Base-by-base conservation (phyloP, 2,888 invertebrate species). In the Plagodis pulveraria region DNA sequence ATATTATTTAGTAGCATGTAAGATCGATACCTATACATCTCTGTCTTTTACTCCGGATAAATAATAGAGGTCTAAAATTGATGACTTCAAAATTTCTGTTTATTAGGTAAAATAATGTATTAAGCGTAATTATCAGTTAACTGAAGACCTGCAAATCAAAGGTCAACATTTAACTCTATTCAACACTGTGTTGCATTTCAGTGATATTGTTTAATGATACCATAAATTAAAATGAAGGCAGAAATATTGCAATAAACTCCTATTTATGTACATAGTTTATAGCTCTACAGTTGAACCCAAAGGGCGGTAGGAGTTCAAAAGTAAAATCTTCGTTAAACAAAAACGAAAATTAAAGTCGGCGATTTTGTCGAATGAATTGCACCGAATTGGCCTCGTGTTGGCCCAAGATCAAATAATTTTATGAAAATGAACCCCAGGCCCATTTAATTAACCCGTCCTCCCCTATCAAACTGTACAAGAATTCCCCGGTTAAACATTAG, bases 371-470 rank as follows among this genome's bases (percentile, higher is more conserved):
- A 82, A 84, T 80, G 86, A 85, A 86, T 86, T 74, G 84, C 78
- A 70, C 74, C 72, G 79, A 83, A 83, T 86, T 79, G 80, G 81
- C 72, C 78, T 81, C 74, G 78, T 76, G 81, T 81, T 80, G 81
- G 80, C 74, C 80, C 72, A 81, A 86, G 84, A 88, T 89, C 90
- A 88, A 91, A 91, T 90, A 89, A 91, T 91, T 91, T 86, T 86
- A 87, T 83, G 87, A 89, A 91, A 92, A 89, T 89, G 84, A 87
- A 89, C 84, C 86, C 86, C 73, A 76, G 76, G 83, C 81, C 84
- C 87, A 88, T 91, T 92, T 90, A 91, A 91, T 92, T 91, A 91
- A 90, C 90, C 86, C 86, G 66, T 83, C 82, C 85, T 84, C 86
- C 89, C 86, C 83, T 78, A 81, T 85, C 84, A 82, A 86, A 87